Base-by-base conservation (phyloP, 2,797 vertebrate genomes). In the Alectoris magna region DNA sequence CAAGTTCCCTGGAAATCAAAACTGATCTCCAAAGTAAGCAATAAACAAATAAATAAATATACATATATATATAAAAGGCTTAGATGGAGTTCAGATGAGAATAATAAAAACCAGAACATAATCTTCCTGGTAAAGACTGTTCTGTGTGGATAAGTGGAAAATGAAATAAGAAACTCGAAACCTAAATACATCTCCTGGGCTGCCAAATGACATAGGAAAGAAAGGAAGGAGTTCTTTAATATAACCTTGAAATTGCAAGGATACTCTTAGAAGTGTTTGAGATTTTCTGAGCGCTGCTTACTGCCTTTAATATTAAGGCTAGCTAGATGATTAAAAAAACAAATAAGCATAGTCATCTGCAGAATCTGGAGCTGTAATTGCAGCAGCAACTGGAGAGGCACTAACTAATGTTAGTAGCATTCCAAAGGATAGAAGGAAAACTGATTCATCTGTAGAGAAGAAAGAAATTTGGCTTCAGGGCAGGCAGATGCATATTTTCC, bases 191-290 rank as follows among this genome's bases (percentile, higher is more conserved):
- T 77, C 64, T 91, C 41, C 34, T 80, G 67, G n/a, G 56, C 56
- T 94, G 29, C 26, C 29, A 71, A 84, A 73, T 88, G 31, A 17
- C 53, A 36, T 43, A 60, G 44, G 29, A 83, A 67, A 11, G n/a
- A 84, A 90, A 71, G 53, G 46, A 94, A 88, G 78, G 62, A 88
- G 88, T 76, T 46, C 26, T 68, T 84, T 91, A 88, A 88, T 83
- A 7, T 64, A 77, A 66, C 36, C 68, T 82, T 39, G 48, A 49
- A 85, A 78, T 88, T 67, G 9, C 44, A 36, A 44, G 53, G 34
- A 63, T 76, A 53, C 31, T 29, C n/a, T 82, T 78, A 43, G 27
- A 85, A 88, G 22, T 12, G 6, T 79, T 43, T 71, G 58, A 53
- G 24, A 53, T 27, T 46, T 83, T 79, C 69, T 77, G 43, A 66